Percentiles rank a stretch among this genome's conserved stretches.
phyloP scores from a whole-genome alignment of 1,140 invertebrate species.

The Idris sp. region DNA sequence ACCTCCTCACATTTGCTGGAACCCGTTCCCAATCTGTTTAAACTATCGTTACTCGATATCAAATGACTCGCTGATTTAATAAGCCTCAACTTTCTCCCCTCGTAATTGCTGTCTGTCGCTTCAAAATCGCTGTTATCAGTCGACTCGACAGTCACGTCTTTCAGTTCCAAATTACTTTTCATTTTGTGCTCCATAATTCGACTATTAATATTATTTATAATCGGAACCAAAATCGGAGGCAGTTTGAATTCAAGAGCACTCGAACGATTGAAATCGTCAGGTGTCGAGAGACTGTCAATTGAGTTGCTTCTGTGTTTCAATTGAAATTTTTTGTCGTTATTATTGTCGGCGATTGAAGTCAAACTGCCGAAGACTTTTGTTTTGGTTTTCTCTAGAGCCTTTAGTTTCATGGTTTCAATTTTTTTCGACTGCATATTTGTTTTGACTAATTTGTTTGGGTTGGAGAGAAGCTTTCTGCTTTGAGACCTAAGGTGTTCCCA shows the following conservation, averaged over 20 bases:
- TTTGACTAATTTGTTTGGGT: conserved; percentile 58
- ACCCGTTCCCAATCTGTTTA: background rate
- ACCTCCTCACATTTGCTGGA: no score
- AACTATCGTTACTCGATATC: conserved; percentile 37
- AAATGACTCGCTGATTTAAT: conserved; percentile 47
- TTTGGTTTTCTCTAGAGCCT: conserved; percentile 63
- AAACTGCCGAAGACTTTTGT: conserved; percentile 68
- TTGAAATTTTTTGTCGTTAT: conserved; percentile 67
- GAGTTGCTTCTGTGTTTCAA: conserved; percentile 69
- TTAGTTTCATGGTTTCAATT: conserved; percentile 63
- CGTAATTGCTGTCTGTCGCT: conserved; percentile 68
- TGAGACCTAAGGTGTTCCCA: conserved; percentile 87
- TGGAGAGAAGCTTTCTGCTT: conserved; percentile 77
- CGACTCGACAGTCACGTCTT: conserved; percentile 10
- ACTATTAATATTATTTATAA: conserved; percentile 77
- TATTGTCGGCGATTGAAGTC: conserved; percentile 71
- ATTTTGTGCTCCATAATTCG: conserved; percentile 76
- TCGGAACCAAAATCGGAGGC: conserved; percentile 85
- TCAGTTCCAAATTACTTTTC: conserved; percentile 56
- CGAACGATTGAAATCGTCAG: conserved; percentile 60
- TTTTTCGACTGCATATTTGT: conserved; percentile 69
- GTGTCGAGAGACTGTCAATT: conserved; percentile 65
- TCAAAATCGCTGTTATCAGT: conserved; percentile 67
- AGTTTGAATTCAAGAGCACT: conserved; percentile 78
- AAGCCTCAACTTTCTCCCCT: conserved; percentile 67